Conservation (phyloP, 2,888 invertebrate genomes). For the Philonicus albiceps region DNA sequence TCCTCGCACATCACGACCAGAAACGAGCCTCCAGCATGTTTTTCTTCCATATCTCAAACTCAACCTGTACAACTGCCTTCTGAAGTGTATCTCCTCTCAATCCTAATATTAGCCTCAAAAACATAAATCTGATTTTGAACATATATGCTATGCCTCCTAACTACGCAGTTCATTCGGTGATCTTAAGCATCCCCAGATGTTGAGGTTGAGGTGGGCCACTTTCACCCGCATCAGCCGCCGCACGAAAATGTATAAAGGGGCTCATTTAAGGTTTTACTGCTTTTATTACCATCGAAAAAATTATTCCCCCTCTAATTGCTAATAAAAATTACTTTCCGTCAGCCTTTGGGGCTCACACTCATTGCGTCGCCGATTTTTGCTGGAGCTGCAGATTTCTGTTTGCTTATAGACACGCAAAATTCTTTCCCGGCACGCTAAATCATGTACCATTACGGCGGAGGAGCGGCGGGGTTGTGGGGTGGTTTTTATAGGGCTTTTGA, state of each 20-base stretch:
- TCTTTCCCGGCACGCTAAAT: not conserved
- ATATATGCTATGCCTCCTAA: not conserved
- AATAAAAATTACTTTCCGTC: not conserved
- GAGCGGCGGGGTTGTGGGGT: not conserved
- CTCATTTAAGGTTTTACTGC: not conserved
- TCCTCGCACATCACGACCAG: not conserved
- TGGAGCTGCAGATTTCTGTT: not conserved
- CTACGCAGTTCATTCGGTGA: not conserved
- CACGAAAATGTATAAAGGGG: not conserved
- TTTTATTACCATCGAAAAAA: not conserved
- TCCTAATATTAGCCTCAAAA: not conserved
- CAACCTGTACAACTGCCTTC: not conserved
- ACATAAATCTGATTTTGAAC: not conserved
- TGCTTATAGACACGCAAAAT: not conserved
- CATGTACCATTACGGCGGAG: not conserved
- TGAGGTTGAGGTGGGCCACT: not conserved
- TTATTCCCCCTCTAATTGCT: not conserved
- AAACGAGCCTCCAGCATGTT: not conserved
- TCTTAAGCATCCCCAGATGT: not conserved
- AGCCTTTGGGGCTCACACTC: not conserved
- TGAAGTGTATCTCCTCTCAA: not conserved
- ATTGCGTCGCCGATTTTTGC: not conserved
- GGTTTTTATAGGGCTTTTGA: not conserved
- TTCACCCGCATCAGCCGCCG: not conserved
- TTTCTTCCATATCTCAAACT: not conserved